Evolutionary conservation across 2,888 invertebrate species (phyloP), one percentile per base, ranked within the genome.

Genomic region (Atethmia centrago): DNA sequence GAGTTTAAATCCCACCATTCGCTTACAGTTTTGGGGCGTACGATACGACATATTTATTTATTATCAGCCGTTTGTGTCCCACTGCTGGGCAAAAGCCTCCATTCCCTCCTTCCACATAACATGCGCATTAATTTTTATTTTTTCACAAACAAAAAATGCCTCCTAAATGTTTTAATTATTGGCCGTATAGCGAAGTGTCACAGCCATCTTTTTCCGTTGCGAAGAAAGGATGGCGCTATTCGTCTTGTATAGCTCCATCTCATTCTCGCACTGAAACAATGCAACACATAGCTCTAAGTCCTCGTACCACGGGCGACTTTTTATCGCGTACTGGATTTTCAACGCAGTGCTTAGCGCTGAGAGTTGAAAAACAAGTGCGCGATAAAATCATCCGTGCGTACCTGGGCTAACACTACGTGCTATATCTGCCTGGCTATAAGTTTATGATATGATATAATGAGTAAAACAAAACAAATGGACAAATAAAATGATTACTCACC

Each of bases 401-500:
- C 25, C 25, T 25, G 2, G 25, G 3, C 25, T 40, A n/a, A 14
- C 25, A 16, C 19, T n/a, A 5, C 19, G 28, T 19, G n/a, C 53
- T 70, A 31, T 53, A 31, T 45, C 14, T 31, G 45, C 45, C 36
- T 64, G n/a, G 19, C 9, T 28, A 25, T 49, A 56, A 25, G 55
- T 62, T 58, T 56, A 75, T 55, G 47, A 42, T 66, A 75, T 49
- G 75, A 16, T 40, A n/a, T 31, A 61, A 19, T 14, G 47, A 21
- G 49, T 36, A 25, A 58, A 40, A 83, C 65, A 36, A 5, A 45
- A 80, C 82, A 67, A n/a, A 71, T 74, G 71, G 25, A 65, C 9
- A 70, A 62, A 63, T 49, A 25, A 36, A 53, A 73, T 81, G 73
- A 59, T 63, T 69, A 95, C 94, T 91, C 91, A 97, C 97, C 97